Percentiles rank a stretch among this genome's conserved stretches.
phyloP scores from a whole-genome alignment of 2,797 vertebrate genomes.

The Amazonetta brasiliensis region DNA sequence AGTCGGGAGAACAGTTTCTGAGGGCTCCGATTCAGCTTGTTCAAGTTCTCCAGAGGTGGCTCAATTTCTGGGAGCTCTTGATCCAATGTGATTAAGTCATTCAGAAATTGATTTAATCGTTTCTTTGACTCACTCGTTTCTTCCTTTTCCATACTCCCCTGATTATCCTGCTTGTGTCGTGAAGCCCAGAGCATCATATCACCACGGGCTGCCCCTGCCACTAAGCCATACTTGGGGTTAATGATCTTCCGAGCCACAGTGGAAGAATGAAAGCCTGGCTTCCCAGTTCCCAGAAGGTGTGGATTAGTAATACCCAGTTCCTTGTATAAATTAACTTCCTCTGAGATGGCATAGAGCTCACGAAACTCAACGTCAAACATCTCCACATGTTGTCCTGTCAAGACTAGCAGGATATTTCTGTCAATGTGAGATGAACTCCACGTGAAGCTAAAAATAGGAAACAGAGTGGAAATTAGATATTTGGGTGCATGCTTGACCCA shows the following conservation, averaged over 20 bases:
- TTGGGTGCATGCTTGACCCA: not conserved
- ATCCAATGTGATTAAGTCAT: conserved; percentile 77
- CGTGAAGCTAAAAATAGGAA: conserved; percentile 84
- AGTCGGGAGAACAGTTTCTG: conserved; percentile 58
- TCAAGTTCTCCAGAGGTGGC: conserved; percentile 54
- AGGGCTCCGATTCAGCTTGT: conserved; percentile 65
- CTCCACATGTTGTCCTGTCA: conserved; percentile 92
- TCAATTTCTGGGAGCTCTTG: conserved; percentile 78
- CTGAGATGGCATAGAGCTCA: conserved; percentile 92
- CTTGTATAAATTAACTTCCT: conserved; percentile 87
- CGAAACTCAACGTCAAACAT: conserved; percentile 92
- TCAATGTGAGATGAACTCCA: conserved; percentile 92
- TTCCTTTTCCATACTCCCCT: conserved; percentile 45
- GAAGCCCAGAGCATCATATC: conserved; percentile 81
- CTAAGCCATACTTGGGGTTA: conserved; percentile 93
- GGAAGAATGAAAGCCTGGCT: conserved; percentile 72
- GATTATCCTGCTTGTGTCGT: conserved; percentile 64
- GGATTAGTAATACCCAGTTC: conserved; percentile 84
- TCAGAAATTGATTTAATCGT: conserved; percentile 77
- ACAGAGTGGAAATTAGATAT: not conserved
- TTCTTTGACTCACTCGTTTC: conserved; percentile 73
- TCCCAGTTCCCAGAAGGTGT: conserved; percentile 10
- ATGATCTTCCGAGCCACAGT: conserved; percentile 91
- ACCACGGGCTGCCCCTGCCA: conserved; percentile 78
- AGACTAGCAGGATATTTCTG: conserved; percentile 90